Conservation (phyloP, 2,888 invertebrate genomes). For the Troides aeacus region DNA sequence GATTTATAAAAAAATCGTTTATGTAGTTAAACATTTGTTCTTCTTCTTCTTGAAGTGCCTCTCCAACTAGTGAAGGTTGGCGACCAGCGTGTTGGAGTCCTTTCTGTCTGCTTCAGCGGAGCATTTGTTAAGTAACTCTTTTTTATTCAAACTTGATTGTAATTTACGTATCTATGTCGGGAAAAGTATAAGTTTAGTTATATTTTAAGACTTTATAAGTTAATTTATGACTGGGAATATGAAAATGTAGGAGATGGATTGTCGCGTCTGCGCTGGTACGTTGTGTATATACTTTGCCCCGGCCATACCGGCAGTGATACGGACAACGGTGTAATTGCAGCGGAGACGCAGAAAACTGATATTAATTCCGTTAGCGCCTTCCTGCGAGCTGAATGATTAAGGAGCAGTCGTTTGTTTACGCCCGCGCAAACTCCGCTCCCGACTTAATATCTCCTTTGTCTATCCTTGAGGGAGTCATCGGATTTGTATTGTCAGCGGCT, state of each 20-base stretch:
- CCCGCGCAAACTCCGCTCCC: constrained; percentile 33
- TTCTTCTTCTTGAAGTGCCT: too few relatives aligned
- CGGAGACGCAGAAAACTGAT: constrained; percentile 71
- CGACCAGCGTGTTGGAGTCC: too few relatives aligned
- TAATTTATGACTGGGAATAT: too few relatives aligned
- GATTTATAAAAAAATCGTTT: too few relatives aligned
- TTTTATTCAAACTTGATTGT: too few relatives aligned
- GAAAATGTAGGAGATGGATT: not conserved
- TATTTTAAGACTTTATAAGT: too few relatives aligned
- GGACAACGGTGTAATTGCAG: constrained; percentile 68
- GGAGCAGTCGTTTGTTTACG: constrained; percentile 39
- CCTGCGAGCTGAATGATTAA: constrained; percentile 41
- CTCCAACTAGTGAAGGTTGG: too few relatives aligned
- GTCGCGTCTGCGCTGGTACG: constrained; percentile 6
- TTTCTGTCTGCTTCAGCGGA: too few relatives aligned
- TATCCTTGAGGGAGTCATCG: constrained; percentile 48
- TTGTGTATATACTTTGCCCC: constrained; percentile 28
- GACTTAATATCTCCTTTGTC: constrained; percentile 55
- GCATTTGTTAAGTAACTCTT: too few relatives aligned
- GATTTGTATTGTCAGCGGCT: constrained; percentile 34
- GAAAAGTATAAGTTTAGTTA: too few relatives aligned
- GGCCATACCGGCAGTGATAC: constrained; percentile 59
- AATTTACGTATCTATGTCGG: too few relatives aligned
- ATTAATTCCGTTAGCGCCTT: constrained; percentile 48
- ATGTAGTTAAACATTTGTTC: too few relatives aligned